These are phyloP conservation scores for Clarias gariepinus DNA, from an alignment of 2,113 vertebrate species.

Conservation along the genomic window DNA sequence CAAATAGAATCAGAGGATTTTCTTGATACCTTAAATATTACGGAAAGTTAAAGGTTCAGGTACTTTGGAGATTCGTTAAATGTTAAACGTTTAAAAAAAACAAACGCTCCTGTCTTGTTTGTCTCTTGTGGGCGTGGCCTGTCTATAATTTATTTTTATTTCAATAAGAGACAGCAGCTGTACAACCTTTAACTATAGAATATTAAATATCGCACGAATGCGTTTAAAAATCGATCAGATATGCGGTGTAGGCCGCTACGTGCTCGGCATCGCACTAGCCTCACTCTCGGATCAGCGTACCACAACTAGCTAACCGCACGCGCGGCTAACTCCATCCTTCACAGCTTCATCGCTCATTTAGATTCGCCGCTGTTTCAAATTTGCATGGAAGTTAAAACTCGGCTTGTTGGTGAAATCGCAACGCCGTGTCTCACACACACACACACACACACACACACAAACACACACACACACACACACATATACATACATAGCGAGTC, in stretches of 20 bases:
- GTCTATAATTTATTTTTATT: not conserved
- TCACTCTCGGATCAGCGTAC: not conserved
- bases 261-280: not conserved
- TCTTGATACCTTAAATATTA: not conserved
- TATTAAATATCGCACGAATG: not conserved
- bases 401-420: no score
- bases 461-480: no score
- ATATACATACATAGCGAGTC: not conserved
- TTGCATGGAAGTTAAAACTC: no score
- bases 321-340: not conserved
- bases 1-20: no score
- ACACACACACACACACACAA: no score
- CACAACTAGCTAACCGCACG: not conserved
- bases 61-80: not conserved
- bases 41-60: rapidly evolving
- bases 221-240: no score
- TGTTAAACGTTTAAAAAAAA: not conserved
- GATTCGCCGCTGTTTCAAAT: no score
- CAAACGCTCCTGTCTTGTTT: not conserved
- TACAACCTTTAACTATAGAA: not conserved
- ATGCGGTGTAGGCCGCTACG: not conserved
- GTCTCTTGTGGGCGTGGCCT: not conserved
- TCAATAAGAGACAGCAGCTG: not conserved
- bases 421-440: no score
- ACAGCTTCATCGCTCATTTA: not conserved